Conservation (phyloP, 2,888 invertebrate genomes). For the Melanotus villosus region DNA sequence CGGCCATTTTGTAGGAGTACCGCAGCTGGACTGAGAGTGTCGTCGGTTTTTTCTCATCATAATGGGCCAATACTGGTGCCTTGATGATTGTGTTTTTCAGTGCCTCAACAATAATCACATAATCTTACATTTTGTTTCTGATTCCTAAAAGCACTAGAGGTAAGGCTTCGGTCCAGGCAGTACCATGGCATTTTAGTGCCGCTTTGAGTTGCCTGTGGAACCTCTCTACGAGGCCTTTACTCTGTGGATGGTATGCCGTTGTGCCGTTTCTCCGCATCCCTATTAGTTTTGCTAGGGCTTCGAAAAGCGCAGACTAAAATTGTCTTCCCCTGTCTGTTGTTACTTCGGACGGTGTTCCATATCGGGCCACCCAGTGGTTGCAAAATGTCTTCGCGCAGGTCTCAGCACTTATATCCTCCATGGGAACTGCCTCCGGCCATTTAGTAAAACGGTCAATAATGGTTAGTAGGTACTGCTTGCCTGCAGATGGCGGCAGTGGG, state of each 20-base stretch:
- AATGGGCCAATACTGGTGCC: too few species aligned
- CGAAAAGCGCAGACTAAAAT: too few species aligned
- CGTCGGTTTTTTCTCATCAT: too few species aligned
- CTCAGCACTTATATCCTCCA: too few species aligned
- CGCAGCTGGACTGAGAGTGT: too few species aligned
- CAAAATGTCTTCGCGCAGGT: neutral
- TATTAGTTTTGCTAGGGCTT: constrained; percentile 47
- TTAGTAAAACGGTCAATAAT: neutral
- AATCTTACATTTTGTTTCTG: neutral
- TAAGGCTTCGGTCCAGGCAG: constrained; percentile 44
- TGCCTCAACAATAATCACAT: too few species aligned
- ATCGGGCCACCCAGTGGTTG: neutral
- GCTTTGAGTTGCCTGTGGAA: constrained; percentile 18
- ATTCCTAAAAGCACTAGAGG: constrained; percentile 54
- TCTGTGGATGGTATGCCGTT: constrained; percentile 61
- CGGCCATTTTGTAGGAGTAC: too few species aligned
- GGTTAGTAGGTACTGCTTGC: constrained; percentile 1
- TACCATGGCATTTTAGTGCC: neutral
- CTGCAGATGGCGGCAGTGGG: neutral
- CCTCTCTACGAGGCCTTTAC: constrained; percentile 64
- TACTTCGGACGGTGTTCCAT: too few species aligned
- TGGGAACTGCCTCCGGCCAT: too few species aligned
- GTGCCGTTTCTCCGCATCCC: constrained; percentile 53
- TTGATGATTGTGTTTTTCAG: too few species aligned
- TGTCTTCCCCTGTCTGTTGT: too few species aligned